Evolutionary conservation across 2,113 vertebrate genomes (phyloP).

Genomic region (Phalacrocorax carbo): DNA sequence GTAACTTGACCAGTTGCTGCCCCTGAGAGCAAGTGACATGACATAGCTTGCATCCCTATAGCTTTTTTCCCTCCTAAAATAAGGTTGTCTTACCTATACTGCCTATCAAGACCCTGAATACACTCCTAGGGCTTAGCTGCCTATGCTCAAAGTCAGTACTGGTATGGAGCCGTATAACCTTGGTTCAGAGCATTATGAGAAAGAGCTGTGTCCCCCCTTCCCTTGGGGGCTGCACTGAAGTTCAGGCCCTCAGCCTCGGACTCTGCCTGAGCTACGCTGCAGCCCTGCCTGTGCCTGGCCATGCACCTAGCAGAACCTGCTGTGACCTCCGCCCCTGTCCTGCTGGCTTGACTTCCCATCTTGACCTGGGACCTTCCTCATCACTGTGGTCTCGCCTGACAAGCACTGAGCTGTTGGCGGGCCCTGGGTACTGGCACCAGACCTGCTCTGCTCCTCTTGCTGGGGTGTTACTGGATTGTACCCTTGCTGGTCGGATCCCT

Average conservation of each 20-base stretch:
- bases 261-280: not conserved
- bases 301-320: rapidly evolving
- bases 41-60: not conserved
- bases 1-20: not conserved
- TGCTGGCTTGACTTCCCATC: rapidly evolving
- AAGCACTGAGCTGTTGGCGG: not conserved
- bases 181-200: not conserved
- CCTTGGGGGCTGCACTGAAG: not conserved
- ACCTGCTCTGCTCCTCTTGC: not conserved
- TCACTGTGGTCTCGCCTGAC: rapidly evolving
- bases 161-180: not conserved
- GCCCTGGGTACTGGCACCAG: not conserved
- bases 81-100: not conserved
- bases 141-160: not conserved
- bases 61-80: not conserved
- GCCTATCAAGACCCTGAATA: not conserved
- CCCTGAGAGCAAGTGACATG: not conserved
- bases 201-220: rapidly evolving
- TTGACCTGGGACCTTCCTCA: not conserved
- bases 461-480: rapidly evolving
- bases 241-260: not conserved
- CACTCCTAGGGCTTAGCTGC: not conserved
- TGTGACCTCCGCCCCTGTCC: not conserved
- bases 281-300: not conserved
- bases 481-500: not conserved